Evolutionary conservation across 2,888 invertebrate species (phyloP), one percentile per base, ranked within the genome.

Genomic region (Cheilosia urbana): DNA sequence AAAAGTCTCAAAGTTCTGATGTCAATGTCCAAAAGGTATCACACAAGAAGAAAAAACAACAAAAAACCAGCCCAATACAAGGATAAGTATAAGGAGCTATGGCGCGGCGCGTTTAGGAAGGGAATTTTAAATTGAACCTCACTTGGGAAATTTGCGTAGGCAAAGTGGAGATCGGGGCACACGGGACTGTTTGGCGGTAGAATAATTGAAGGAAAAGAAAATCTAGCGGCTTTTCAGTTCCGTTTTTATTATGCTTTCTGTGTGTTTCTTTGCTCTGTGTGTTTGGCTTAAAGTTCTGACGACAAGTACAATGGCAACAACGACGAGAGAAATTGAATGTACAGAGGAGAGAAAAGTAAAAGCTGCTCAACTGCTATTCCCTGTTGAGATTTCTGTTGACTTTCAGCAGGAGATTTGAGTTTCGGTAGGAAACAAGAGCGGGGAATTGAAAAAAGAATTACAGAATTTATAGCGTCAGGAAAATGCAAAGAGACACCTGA

Each of bases 141-240:
- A 79, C 78, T 79, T 79, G 78, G 78, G 78, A 79, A 79, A 79
- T 79, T 79, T 79, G 58, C 78, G 71, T 79, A 68, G 60, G 51
- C 58, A 30, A 24, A 53, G 15, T 21, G n/a, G 15, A 15, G 63
- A 75, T 60, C 49, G 62, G 19, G 17, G 55, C 19, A 45, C 17
- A 24, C 19, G 47, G 17, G 47, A 7, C 40, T 5, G 57, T 24
- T 49, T 51, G n/a, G 15, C 11, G 9, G 30, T 66, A 24, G 21
- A 5, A 21, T 30, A 17, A 37, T 17, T 42, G 19, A 76, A 47
- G 40, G 60, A 53, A 60, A 68, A 58, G 13, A 51, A 57, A 71
- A 79, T 58, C 71, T 71, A 21, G 65, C 49, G 78, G 78, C 58
- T 72, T 79, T 79, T 79, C 78, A 79, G 65, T 72, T 79, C 65